Percentiles rank a stretch among this genome's conserved stretches.
These are phyloP conservation scores for Myioborus miniatus DNA, from an alignment of 2,797 vertebrate species.

Conservation along the genomic window DNA sequence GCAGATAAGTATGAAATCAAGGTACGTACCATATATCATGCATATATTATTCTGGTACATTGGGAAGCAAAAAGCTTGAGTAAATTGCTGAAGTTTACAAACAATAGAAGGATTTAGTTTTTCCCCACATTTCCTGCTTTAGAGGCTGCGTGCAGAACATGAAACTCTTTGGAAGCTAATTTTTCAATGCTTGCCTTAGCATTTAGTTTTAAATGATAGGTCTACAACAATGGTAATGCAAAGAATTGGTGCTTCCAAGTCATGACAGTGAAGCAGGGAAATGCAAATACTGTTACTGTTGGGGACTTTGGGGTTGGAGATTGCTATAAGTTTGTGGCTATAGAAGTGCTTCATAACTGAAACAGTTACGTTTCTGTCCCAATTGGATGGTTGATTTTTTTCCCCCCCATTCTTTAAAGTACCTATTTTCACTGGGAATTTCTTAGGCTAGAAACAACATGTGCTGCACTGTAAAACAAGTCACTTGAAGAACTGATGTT, in stretches of 20 bases:
- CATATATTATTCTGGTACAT: not conserved
- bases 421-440: not conserved
- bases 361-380: not conserved
- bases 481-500: not conserved
- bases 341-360: not conserved
- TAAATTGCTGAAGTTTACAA: not conserved
- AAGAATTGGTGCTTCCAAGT: not conserved
- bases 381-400: not conserved
- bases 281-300: not conserved
- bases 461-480: not conserved
- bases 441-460: not conserved
- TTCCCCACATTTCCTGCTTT: not conserved
- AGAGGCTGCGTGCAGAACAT: not conserved
- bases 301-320: not conserved
- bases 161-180: not conserved
- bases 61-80: not conserved
- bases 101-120: not conserved
- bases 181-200: not conserved
- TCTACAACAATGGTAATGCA: not conserved
- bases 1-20: conserved; percentile 99
- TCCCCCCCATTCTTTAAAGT: not conserved
- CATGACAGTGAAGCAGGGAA: not conserved
- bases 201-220: not conserved
- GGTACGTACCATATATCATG: conserved; percentile 74
- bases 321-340: not conserved